A percentile compares a stretch with the other conserved stretches of the same genome.
These are phyloP conservation scores for Actias luna DNA, from an alignment of 2,888 invertebrate genomes.

Conservation along the genomic window DNA sequence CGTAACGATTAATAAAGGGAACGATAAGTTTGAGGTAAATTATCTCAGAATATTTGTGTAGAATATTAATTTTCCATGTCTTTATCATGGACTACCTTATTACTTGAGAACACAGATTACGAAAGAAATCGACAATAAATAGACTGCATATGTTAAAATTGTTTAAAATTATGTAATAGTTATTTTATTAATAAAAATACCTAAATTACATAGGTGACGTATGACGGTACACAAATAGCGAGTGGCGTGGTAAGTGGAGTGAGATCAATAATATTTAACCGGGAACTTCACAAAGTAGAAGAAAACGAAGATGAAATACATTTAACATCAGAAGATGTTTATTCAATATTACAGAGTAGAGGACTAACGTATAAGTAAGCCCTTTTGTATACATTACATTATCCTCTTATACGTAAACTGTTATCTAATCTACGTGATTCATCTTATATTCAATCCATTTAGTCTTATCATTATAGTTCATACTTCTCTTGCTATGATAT, in stretches of 20 bases:
- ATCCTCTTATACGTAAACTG: background rate
- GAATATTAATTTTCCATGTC: background rate
- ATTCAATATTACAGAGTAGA: slow-evolving; percentile 35
- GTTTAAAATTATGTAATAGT: background rate
- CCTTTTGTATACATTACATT: background rate
- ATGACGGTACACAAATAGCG: slow-evolving; percentile 24
- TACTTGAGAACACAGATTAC: background rate
- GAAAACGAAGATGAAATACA: slow-evolving; percentile 29
- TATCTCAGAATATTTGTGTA: background rate
- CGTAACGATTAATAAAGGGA: slow-evolving; percentile 40
- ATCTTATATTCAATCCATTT: background rate
- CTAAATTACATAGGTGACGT: slow-evolving; percentile 22
- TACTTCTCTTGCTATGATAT: too few species aligned
- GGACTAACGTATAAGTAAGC: slow-evolving; percentile 41
- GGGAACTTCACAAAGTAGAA: slow-evolving; percentile 12
- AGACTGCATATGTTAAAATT: too few species aligned
- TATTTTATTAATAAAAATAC: background rate
- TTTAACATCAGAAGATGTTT: slow-evolving; percentile 37
- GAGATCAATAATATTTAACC: slow-evolving; percentile 21
- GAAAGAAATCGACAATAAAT: background rate
- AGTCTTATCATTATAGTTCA: too few species aligned
- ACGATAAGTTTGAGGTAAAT: slow-evolving; percentile 42
- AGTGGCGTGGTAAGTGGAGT: slow-evolving; percentile 23
- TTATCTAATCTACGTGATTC: background rate
- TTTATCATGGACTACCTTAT: background rate